Evolutionary conservation across 2,888 invertebrate genomes (phyloP).

Genomic region (Disparrhopalites patrizii): DNA sequence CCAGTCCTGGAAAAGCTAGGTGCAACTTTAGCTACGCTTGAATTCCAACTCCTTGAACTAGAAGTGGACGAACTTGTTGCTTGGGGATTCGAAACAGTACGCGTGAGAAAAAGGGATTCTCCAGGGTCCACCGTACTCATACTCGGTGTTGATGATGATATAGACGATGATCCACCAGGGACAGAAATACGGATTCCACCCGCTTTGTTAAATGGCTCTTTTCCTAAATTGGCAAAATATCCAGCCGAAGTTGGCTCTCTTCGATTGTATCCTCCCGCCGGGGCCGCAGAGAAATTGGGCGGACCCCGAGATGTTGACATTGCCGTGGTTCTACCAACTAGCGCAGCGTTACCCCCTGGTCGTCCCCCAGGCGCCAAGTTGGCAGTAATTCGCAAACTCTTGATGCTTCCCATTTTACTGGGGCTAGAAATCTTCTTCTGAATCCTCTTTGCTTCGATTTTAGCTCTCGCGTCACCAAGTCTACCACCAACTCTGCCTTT

Average conservation of each 20-base stretch:
- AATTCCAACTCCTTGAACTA: slow-evolving; percentile 30
- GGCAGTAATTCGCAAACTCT: slow-evolving; percentile 41
- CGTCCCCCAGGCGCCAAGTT: slow-evolving; percentile 14
- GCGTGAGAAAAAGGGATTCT: slow-evolving; percentile 40
- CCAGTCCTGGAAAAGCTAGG: slow-evolving; percentile 31
- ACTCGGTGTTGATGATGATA: not conserved
- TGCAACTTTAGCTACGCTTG: slow-evolving; percentile 36
- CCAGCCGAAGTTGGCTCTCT: slow-evolving; percentile 3
- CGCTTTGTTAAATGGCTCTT: slow-evolving; percentile 1
- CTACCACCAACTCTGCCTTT: slow-evolving; percentile 28
- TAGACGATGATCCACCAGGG: not conserved
- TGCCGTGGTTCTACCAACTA: not conserved
- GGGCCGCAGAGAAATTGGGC: not conserved
- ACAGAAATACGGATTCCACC: not conserved
- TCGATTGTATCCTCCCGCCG: not conserved
- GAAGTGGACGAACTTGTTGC: slow-evolving; percentile 21
- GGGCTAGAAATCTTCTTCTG: slow-evolving; percentile 15
- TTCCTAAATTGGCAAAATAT: not conserved
- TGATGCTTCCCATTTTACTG: slow-evolving; percentile 24
- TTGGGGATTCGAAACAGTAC: slow-evolving; percentile 42
- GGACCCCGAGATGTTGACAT: not conserved
- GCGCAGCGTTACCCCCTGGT: not conserved
- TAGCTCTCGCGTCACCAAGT: slow-evolving; percentile 31
- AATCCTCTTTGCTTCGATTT: slow-evolving; percentile 43
- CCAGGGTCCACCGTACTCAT: slow-evolving; percentile 15